Percentiles rank a stretch among this genome's conserved stretches.
Evolutionary conservation across 2,888 invertebrate genomes (phyloP).

Genomic region (Parelbella ahira): DNA sequence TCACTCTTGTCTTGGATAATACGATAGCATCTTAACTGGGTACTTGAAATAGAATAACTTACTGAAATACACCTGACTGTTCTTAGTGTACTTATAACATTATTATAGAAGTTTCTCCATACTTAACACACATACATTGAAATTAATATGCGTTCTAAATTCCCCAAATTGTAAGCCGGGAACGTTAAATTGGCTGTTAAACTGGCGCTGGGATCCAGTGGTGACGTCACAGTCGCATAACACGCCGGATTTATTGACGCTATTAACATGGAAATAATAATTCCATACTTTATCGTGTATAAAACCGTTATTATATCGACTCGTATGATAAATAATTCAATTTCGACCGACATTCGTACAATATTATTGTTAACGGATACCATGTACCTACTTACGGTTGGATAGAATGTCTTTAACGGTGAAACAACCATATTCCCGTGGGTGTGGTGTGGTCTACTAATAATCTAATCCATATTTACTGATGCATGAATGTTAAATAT

Average conservation of each 20-base stretch:
- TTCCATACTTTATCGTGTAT: slow-evolving; percentile 67
- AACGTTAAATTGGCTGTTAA: slow-evolving; percentile 18
- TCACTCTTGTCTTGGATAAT: too few relatives aligned
- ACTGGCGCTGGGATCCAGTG: slow-evolving; percentile 39
- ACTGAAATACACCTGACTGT: too few relatives aligned
- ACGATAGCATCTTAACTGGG: too few relatives aligned
- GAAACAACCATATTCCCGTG: too few relatives aligned
- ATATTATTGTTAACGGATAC: slow-evolving; percentile 27
- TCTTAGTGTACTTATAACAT: slow-evolving; percentile 1
- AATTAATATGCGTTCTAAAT: slow-evolving; percentile 19
- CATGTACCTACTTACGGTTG: too few relatives aligned
- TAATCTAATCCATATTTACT: too few relatives aligned
- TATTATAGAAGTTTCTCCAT: slow-evolving; percentile 5
- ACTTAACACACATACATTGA: slow-evolving; percentile 9
- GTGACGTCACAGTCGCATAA: slow-evolving; percentile 49
- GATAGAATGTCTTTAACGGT: too few relatives aligned
- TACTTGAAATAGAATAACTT: too few relatives aligned
- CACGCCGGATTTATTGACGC: slow-evolving; percentile 60
- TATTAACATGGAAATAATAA: slow-evolving; percentile 74
- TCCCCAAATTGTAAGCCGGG: slow-evolving; percentile 14
- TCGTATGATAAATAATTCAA: slow-evolving; percentile 68
- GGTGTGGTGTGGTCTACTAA: too few relatives aligned
- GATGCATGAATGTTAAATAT: background rate
- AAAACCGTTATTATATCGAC: slow-evolving; percentile 68
- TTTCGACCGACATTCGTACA: slow-evolving; percentile 44